Conservation (phyloP, 2,888 invertebrate species). For the Pseudolycoriella hygida region DNA sequence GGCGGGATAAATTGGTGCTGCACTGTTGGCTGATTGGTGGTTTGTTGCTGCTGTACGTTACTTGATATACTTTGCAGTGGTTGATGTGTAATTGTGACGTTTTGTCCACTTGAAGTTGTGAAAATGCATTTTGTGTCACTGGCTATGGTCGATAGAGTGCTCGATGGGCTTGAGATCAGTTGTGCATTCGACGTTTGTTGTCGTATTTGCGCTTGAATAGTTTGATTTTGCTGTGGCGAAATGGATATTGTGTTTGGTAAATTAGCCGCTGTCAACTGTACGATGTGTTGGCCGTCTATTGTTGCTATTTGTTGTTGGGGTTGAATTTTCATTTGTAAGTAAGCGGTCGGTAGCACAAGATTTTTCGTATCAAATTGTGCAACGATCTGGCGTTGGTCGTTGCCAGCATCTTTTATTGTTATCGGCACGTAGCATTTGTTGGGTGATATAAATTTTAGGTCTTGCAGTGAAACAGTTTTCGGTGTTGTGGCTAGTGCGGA, state of each 20-base stretch:
- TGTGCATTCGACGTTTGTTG: conserved; percentile 1
- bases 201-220: conserved; percentile 16
- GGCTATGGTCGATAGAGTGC: not conserved
- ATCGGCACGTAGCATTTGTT: conserved; percentile 26
- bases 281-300: conserved; percentile 28
- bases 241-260: conserved; percentile 25
- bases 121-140: conserved; percentile 4
- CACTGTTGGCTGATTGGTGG: not conserved
- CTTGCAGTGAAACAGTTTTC: conserved; percentile 19
- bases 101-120: conserved; percentile 9
- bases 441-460: conserved; percentile 11
- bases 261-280: conserved; percentile 25
- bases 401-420: conserved; percentile 26
- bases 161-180: not conserved
- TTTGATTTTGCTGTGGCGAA: conserved; percentile 20
- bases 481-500: conserved; percentile 8
- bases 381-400: conserved; percentile 28
- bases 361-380: conserved; percentile 29
- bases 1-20: not conserved
- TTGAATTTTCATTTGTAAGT: conserved; percentile 29
- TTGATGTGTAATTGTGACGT: conserved; percentile 12
- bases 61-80: conserved; percentile 4
- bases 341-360: conserved; percentile 26
- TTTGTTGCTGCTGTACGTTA: conserved; percentile 5
- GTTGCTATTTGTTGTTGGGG: conserved; percentile 28